Percentiles rank a stretch among this genome's conserved stretches.
These are phyloP conservation scores for Platysternon megacephalum DNA, from an alignment of 2,113 vertebrate species.

Conservation along the genomic window DNA sequence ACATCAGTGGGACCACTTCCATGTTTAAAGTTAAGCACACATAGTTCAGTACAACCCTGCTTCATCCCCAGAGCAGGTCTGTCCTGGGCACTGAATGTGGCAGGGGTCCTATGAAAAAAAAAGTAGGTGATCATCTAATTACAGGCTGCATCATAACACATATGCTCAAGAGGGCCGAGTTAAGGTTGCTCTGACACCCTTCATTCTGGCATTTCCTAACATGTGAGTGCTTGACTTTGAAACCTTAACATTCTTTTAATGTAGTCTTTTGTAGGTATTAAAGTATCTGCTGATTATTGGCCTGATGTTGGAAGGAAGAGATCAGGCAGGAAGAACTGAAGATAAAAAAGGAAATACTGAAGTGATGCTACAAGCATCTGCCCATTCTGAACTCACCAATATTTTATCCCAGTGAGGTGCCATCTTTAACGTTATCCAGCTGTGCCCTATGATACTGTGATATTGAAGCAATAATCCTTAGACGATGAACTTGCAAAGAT, in stretches of 20 bases:
- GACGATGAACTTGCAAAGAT: constrained; percentile 3
- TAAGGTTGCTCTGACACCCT: neutral
- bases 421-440: neutral
- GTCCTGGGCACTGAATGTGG: neutral
- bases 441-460: neutral
- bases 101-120: neutral
- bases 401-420: neutral
- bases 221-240: neutral
- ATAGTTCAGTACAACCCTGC: neutral
- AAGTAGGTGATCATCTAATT: neutral
- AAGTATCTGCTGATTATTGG: no score
- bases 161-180: neutral
- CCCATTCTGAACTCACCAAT: neutral
- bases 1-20: neutral
- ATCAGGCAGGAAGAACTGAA: neutral
- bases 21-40: neutral
- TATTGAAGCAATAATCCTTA: neutral
- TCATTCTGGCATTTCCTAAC: neutral
- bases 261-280: neutral
- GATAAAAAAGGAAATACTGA: neutral
- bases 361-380: neutral
- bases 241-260: neutral
- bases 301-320: neutral
- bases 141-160: neutral
- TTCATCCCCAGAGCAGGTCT: neutral